Percentiles rank a stretch among this genome's conserved stretches.
Conservation (phyloP, 1,140 invertebrate genomes). For the Leptinotarsa defecta region DNA sequence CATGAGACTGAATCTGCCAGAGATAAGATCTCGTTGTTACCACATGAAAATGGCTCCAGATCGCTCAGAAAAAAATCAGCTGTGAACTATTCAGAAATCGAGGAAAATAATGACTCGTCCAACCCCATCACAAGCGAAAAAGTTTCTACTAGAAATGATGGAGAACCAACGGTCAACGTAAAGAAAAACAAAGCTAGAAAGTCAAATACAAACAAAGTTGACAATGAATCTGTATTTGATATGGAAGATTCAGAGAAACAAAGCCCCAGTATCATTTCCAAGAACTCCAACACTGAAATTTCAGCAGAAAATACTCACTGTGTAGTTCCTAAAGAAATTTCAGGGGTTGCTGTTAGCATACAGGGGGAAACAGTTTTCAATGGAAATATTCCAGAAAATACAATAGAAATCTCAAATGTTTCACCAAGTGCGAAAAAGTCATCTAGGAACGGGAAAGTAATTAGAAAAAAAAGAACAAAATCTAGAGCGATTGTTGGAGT, state of each 20-base stretch:
- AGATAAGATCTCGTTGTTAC: not conserved
- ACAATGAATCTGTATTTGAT: not conserved
- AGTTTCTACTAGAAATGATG: not conserved
- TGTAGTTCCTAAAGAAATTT: too few relatives aligned
- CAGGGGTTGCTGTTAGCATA: too few relatives aligned
- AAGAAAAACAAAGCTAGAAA: not conserved
- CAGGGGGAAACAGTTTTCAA: too few relatives aligned
- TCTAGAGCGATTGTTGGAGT: not conserved
- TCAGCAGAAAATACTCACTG: too few relatives aligned
- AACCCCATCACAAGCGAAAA: not conserved
- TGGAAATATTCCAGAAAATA: too few relatives aligned
- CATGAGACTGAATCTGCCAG: not conserved
- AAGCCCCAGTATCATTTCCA: not conserved
- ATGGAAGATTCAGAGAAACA: not conserved
- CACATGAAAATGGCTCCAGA: not conserved
- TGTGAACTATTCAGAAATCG: conserved; percentile 16
- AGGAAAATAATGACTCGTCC: conserved; percentile 7
- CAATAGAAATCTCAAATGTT: too few relatives aligned
- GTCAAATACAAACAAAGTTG: not conserved
- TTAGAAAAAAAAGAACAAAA: not conserved
- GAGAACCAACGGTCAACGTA: not conserved
- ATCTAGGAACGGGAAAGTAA: not conserved
- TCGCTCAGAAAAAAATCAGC: conserved; percentile 15
- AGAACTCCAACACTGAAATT: not conserved
- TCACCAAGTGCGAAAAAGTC: not conserved